Percentiles rank a stretch among this genome's conserved stretches.
These are phyloP conservation scores for Stegastes partitus DNA, from an alignment of 2,113 vertebrate genomes.

Conservation along the genomic window DNA sequence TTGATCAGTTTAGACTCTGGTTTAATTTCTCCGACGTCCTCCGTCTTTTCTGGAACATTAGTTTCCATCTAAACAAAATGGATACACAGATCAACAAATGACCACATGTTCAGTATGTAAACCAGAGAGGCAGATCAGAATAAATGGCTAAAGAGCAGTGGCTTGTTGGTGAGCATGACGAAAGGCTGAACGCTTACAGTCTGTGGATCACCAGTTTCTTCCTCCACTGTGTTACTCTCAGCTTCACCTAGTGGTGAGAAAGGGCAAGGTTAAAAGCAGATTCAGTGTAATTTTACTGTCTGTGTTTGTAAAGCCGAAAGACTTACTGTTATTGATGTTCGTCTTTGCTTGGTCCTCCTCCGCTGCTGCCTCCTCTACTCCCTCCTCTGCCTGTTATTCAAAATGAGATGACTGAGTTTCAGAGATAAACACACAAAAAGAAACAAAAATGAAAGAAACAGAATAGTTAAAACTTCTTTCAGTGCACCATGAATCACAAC, in stretches of 20 bases:
- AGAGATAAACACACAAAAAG: neutral
- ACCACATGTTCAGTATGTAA: neutral
- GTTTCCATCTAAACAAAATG: slow-evolving; percentile 53
- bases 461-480: neutral
- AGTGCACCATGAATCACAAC: neutral
- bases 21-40: slow-evolving; percentile 33
- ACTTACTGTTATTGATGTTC: slow-evolving; percentile 48
- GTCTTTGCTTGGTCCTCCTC: slow-evolving; percentile 31
- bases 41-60: slow-evolving; percentile 5
- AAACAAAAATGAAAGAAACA: neutral
- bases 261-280: neutral
- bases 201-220: slow-evolving; percentile 28
- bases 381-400: slow-evolving; percentile 38
- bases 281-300: neutral
- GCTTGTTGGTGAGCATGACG: neutral
- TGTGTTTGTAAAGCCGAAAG: neutral
- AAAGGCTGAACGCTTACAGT: slow-evolving; percentile 53
- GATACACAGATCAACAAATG: neutral
- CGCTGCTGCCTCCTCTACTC: neutral
- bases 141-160: neutral
- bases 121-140: neutral
- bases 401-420: neutral
- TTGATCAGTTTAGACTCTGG: slow-evolving; percentile 59
- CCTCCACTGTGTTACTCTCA: slow-evolving; percentile 44
- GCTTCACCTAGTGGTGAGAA: slow-evolving; percentile 50